phyloP scores from a whole-genome alignment of 2,113 vertebrate genomes.

The Cynoglossus semilaevis region DNA sequence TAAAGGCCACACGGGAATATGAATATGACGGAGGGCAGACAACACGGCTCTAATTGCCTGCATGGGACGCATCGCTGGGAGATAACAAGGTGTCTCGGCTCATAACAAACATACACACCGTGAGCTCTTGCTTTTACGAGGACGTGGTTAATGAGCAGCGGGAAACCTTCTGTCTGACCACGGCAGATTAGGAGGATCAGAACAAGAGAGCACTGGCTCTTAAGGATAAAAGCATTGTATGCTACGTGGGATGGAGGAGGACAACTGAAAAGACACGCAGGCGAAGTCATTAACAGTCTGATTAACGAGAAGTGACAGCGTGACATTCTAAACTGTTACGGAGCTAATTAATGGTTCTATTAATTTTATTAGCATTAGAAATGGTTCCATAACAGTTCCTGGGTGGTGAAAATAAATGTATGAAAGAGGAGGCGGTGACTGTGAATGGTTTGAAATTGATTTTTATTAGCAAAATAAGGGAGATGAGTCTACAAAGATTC shows the following conservation, averaged over 20 bases:
- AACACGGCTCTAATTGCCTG: slow-evolving; percentile 4
- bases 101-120: background rate
- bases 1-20: slow-evolving; percentile 1
- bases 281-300: background rate
- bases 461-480: slow-evolving; percentile 85
- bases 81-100: slow-evolving; percentile 7
- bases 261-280: background rate
- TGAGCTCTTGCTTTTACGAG: background rate
- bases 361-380: background rate
- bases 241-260: background rate
- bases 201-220: background rate
- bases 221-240: too few relatives aligned
- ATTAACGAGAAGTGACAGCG: background rate
- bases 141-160: background rate
- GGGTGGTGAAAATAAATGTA: too few relatives aligned
- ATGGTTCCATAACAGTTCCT: background rate
- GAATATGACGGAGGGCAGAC: slow-evolving; percentile 10
- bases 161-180: background rate
- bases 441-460: slow-evolving; percentile 64
- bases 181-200: slow-evolving; percentile 1
- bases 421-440: background rate
- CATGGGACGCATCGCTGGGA: background rate
- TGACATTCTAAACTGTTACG: background rate
- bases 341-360: background rate
- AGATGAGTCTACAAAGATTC: slow-evolving; percentile 79